phyloP scores from a whole-genome alignment of 2,797 vertebrate genomes.

The Adelosebastes latens region DNA sequence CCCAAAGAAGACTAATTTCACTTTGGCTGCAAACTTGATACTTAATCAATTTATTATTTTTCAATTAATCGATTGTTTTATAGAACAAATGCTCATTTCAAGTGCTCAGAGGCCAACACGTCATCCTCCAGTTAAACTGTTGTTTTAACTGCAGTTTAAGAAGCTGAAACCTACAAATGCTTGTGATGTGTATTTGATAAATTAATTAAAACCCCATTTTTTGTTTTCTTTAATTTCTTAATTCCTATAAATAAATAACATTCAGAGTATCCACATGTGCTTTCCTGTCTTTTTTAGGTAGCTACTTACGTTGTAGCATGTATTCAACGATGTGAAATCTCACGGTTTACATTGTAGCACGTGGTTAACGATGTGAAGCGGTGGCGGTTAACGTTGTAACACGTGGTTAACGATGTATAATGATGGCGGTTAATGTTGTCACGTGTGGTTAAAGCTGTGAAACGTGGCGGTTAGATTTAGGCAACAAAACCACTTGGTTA shows the following conservation, averaged over 20 bases:
- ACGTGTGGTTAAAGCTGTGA: too few species aligned
- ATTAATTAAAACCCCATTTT: not conserved
- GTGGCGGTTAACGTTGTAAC: too few species aligned
- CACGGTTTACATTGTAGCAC: too few species aligned
- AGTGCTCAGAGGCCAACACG: not conserved
- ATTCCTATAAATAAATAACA: slow-evolving; percentile 40
- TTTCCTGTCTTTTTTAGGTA: not conserved
- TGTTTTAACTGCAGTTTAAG: not conserved
- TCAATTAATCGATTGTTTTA: not conserved
- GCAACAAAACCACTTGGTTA: too few species aligned
- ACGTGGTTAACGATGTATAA: too few species aligned
- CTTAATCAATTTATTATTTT: not conserved
- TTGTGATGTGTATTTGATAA: not conserved
- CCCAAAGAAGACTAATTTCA: not conserved
- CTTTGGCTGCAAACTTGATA: not conserved
- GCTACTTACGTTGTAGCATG: not conserved
- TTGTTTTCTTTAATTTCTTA: slow-evolving; percentile 8
- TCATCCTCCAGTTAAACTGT: not conserved
- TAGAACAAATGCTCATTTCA: not conserved
- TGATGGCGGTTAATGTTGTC: too few species aligned
- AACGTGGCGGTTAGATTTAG: too few species aligned
- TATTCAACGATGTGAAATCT: too few species aligned
- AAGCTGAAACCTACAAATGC: not conserved
- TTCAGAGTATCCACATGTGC: not conserved
- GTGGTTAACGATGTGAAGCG: too few species aligned